phyloP scores from a whole-genome alignment of 1,140 invertebrate genomes.

The Leptoteleia sp. region DNA sequence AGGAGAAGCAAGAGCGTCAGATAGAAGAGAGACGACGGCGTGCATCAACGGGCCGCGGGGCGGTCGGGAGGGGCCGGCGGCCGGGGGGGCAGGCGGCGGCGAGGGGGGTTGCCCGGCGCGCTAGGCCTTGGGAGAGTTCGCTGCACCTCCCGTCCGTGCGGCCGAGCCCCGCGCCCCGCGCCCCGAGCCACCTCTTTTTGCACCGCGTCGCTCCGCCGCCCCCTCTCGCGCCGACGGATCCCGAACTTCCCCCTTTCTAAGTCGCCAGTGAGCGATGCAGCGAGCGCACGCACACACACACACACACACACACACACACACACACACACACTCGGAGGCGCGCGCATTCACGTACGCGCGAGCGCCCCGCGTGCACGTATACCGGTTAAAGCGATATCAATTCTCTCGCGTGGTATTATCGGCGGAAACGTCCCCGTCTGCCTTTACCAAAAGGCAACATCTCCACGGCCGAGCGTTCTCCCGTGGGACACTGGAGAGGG shows the following conservation, averaged over 20 bases:
- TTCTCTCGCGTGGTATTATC: slow-evolving; percentile 60
- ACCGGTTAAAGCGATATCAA: slow-evolving; percentile 62
- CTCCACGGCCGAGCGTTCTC: slow-evolving; percentile 4
- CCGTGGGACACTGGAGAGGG: too few species aligned
- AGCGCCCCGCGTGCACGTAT: slow-evolving; percentile 31
- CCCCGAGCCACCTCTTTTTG: slow-evolving; percentile 57
- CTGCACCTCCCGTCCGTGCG: slow-evolving; percentile 79
- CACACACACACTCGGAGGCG: too few species aligned
- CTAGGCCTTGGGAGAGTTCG: slow-evolving; percentile 80
- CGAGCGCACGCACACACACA: slow-evolving; percentile 66
- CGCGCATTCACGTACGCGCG: slow-evolving; percentile 57
- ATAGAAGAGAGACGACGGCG: slow-evolving; percentile 48
- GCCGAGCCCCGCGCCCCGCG: slow-evolving; percentile 66
- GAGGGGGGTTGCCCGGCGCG: too few species aligned
- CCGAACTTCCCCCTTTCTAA: slow-evolving; percentile 78
- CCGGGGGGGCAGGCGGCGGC: too few species aligned
- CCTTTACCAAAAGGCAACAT: slow-evolving; percentile 47
- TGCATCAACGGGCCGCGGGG: slow-evolving; percentile 46
- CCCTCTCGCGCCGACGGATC: slow-evolving; percentile 43
- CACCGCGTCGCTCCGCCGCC: slow-evolving; percentile 23
- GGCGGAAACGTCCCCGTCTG: slow-evolving; percentile 64
- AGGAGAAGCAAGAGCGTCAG: slow-evolving; percentile 38
- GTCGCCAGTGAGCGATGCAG: slow-evolving; percentile 71
- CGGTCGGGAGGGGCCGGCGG: too few species aligned
- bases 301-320: too few species aligned